A percentile compares a stretch with the other conserved stretches of the same genome.
Conservation (phyloP, 2,113 vertebrate genomes). For the Austrofundulus limnaeus region DNA sequence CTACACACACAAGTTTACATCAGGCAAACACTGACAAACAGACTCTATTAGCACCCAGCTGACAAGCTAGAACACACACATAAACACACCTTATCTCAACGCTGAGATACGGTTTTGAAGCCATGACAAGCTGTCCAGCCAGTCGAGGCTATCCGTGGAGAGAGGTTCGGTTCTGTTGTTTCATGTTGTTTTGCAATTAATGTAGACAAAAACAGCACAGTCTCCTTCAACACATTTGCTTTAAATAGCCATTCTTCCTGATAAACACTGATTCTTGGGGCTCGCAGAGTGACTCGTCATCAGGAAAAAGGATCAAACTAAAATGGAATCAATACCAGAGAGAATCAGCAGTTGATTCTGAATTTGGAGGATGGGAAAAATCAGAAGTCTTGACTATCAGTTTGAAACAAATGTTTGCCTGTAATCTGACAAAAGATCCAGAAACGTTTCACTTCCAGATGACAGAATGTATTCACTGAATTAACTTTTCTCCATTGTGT, state of each 20-base stretch:
- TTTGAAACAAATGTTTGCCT: not conserved
- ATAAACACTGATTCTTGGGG: slow-evolving; percentile 47
- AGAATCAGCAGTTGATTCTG: slow-evolving; percentile 12
- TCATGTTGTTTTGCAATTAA: slow-evolving; percentile 64
- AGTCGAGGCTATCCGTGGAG: slow-evolving; percentile 38
- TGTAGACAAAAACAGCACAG: slow-evolving; percentile 55
- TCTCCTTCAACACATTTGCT: slow-evolving; percentile 33
- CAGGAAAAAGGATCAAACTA: slow-evolving; percentile 8
- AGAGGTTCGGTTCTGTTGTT: slow-evolving; percentile 50
- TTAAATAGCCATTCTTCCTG: slow-evolving; percentile 33
- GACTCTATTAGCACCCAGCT: slow-evolving; percentile 6
- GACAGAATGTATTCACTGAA: too few relatives aligned
- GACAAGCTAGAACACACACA: slow-evolving; percentile 8
- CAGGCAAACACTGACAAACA: slow-evolving; percentile 23
- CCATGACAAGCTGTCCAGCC: slow-evolving; percentile 56
- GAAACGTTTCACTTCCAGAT: slow-evolving; percentile 12
- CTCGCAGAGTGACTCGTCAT: slow-evolving; percentile 24
- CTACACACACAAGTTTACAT: slow-evolving; percentile 29
- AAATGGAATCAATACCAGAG: slow-evolving; percentile 15
- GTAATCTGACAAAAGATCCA: not conserved
- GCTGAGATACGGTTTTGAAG: slow-evolving; percentile 39
- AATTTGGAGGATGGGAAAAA: slow-evolving; percentile 5
- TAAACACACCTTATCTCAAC: slow-evolving; percentile 30
- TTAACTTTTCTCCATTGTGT: not conserved
- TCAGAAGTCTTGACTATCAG: not conserved